Conservation (phyloP, 2,797 vertebrate genomes). For the Melanotaenia parkinsoni region DNA sequence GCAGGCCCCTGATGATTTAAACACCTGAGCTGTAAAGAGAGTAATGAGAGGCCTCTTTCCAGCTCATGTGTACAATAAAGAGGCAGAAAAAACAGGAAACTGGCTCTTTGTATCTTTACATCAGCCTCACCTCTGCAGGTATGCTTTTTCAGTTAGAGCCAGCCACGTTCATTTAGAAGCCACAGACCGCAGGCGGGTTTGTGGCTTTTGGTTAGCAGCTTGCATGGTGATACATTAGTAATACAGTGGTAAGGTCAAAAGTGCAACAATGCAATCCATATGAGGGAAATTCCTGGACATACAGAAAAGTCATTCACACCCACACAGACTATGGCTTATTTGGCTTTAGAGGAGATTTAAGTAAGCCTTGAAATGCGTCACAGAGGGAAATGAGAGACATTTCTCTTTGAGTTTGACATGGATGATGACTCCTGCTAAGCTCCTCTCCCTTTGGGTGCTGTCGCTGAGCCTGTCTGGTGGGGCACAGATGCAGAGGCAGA, state of each 20-base stretch:
- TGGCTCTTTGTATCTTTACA: conserved; percentile 8
- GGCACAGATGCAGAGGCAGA: neutral
- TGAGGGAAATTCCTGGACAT: conserved; percentile 21
- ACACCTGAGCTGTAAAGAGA: conserved; percentile 52
- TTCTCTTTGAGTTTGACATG: neutral
- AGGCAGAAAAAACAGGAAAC: conserved; percentile 17
- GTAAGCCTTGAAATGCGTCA: neutral
- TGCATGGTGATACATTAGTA: conserved; percentile 13
- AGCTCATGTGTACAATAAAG: conserved; percentile 29
- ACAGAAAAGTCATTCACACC: conserved; percentile 26
- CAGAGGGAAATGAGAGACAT: neutral
- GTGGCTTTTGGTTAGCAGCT: conserved; percentile 30
- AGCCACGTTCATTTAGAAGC: conserved; percentile 31
- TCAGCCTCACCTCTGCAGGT: conserved; percentile 30
- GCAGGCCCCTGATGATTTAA: conserved; percentile 49
- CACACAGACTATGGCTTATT: conserved; percentile 24
- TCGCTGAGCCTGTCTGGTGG: neutral
- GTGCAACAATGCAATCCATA: conserved; percentile 28
- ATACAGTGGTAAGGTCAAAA: conserved; percentile 29
- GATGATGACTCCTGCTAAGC: conserved; percentile 1
- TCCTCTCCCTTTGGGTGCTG: neutral
- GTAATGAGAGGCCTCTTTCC: conserved; percentile 16
- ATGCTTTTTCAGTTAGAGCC: conserved; percentile 38
- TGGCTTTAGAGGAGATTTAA: conserved; percentile 15
- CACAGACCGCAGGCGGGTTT: conserved; percentile 16